A percentile compares a stretch with the other conserved stretches of the same genome.
phyloP scores from a whole-genome alignment of 2,888 invertebrate species.

The Epirrhoe alternata region DNA sequence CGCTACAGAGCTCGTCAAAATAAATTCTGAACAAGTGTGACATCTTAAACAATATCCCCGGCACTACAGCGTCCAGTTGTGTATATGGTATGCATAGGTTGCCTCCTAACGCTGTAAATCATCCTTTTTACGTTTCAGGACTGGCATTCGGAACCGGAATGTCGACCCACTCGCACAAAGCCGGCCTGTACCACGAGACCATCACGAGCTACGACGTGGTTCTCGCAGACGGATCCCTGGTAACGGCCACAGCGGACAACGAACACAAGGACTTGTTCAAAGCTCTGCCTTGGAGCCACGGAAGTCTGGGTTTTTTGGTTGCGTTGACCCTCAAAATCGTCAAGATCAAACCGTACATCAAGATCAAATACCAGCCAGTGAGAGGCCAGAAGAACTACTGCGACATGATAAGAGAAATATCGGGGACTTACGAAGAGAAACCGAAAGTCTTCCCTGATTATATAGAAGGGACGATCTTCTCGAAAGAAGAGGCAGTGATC shows the following conservation, averaged over 20 bases:
- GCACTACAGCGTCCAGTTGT: too few relatives aligned
- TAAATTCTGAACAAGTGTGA: too few relatives aligned
- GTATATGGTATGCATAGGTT: too few relatives aligned
- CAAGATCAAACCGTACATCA: constrained; percentile 87
- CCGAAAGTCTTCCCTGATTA: constrained; percentile 84
- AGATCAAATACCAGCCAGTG: constrained; percentile 87
- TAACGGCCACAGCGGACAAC: constrained; percentile 83
- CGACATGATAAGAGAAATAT: constrained; percentile 84
- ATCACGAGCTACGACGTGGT: constrained; percentile 88
- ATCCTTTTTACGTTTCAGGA: constrained; percentile 60
- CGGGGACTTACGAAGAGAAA: constrained; percentile 81
- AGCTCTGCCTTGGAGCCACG: constrained; percentile 88
- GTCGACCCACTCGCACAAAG: constrained; percentile 90
- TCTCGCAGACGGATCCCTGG: constrained; percentile 86
- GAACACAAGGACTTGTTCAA: constrained; percentile 85
- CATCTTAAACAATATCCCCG: too few relatives aligned
- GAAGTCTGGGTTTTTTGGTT: constrained; percentile 87
- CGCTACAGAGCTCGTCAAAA: too few relatives aligned
- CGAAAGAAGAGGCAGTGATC: constrained; percentile 86
- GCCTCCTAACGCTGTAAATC: neutral
- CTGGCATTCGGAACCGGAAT: constrained; percentile 89
- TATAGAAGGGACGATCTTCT: constrained; percentile 88
- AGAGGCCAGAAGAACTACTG: constrained; percentile 87
- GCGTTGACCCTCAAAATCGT: constrained; percentile 87
- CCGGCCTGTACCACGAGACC: constrained; percentile 88